Evolutionary conservation across 2,888 invertebrate genomes (phyloP), one percentile per base, ranked within the genome.

Genomic region (Brachynemurus nebulosus): DNA sequence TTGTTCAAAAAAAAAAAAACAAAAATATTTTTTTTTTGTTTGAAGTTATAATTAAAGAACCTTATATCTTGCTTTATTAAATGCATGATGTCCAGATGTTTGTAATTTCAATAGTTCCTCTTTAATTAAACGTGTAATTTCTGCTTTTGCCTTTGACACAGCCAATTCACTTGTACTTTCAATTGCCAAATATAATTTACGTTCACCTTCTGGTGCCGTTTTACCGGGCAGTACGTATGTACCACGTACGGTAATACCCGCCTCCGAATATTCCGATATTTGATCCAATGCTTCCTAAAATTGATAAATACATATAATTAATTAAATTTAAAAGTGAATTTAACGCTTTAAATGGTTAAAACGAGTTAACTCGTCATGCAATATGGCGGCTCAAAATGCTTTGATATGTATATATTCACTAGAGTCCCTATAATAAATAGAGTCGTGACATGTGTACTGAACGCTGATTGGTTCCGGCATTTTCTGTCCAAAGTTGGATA

Each of bases 251-350:
- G 97, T 96, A 49, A 99, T 86, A 27, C 98, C 98, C 1, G 97
- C 98, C 63, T 99, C 98, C 0, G 96, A 96, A 65, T 96, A 97
- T 64, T 99, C 98, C 40, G 93, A 92, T 57, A 99, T 96, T 60
- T 97, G 90, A 1, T 93, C 93, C 51, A 99, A 67, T 4, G 97
- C 95, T 69, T 99, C 98, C 81, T 88, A 71, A 9, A 64, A 62
- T 38, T 38, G 17, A 53, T 49, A 23, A 43, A 27, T 11, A 16
- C 8, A 36, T 25, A 9, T 33, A 16, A 25, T 39, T 30, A 20
- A 41, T 4, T 42, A 11, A 25, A 25, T 25, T n/a, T 18, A 8
- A 9, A n/a, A n/a, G n/a, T n/a, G n/a, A n/a, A n/a, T n/a, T n/a
- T n/a, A n/a, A n/a, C n/a, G n/a, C n/a, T n/a, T n/a, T n/a, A n/a